phyloP scores from a whole-genome alignment of 2,888 invertebrate genomes.

The Ashinkailepas kermadecensis region DNA sequence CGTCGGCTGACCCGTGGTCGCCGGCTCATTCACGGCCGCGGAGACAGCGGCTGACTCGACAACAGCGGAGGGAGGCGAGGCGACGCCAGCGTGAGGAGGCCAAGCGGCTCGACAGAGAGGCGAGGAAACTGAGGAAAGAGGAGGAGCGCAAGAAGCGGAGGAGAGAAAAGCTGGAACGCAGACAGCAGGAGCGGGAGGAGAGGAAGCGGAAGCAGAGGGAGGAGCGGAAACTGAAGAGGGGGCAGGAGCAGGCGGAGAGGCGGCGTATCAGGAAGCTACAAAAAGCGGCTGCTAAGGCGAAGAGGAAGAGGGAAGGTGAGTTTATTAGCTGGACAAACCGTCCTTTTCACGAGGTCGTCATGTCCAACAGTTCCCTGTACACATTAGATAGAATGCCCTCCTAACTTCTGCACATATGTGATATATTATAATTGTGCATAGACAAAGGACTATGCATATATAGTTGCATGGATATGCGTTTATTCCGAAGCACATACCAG shows the following conservation, averaged over 20 bases:
- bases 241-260: background rate
- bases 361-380: too few relatives aligned
- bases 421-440: too few relatives aligned
- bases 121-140: background rate
- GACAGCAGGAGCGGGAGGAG: background rate
- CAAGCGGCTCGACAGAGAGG: background rate
- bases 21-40: background rate
- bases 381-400: too few relatives aligned
- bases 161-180: background rate
- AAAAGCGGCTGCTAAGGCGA: background rate
- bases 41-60: background rate
- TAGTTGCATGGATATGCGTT: too few relatives aligned
- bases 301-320: background rate
- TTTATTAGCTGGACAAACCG: background rate
- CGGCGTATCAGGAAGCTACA: background rate
- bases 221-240: background rate
- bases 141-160: background rate
- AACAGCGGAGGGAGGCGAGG: background rate
- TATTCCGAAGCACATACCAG: too few relatives aligned
- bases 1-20: background rate
- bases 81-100: background rate
- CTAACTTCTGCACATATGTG: too few relatives aligned
- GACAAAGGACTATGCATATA: too few relatives aligned
- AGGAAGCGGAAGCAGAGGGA: background rate
- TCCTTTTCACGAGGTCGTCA: too few relatives aligned